phyloP scores from a whole-genome alignment of 2,113 vertebrate species.

The Muntiacus muntjak region DNA sequence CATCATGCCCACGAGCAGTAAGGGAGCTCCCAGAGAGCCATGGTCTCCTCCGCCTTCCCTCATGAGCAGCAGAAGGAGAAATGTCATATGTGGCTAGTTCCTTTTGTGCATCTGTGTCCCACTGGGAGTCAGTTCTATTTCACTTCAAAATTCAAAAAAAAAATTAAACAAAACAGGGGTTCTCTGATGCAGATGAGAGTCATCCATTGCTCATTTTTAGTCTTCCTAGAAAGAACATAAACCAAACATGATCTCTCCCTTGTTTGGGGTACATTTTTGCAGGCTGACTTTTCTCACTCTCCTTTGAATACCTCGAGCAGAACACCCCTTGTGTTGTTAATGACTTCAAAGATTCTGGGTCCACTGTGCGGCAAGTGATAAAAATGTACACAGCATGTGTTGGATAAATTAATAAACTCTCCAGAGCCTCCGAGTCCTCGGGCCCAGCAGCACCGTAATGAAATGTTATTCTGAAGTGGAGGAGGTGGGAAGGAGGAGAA shows the following conservation, averaged over 20 bases:
- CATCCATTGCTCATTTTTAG: constrained; percentile 47
- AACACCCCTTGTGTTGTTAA: constrained; percentile 75
- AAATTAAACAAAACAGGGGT: neutral
- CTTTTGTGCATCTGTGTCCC: neutral
- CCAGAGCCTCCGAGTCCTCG: constrained; percentile 73
- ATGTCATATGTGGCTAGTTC: neutral
- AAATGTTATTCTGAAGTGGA: constrained; percentile 76
- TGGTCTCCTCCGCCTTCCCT: neutral
- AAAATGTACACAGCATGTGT: constrained; percentile 80
- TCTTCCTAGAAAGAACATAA: constrained; percentile 50
- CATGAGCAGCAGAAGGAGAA: neutral
- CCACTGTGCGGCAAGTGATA: constrained; percentile 80
- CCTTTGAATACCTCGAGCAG: constrained; percentile 74
- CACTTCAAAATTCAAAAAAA: constrained; percentile 2
- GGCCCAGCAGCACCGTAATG: constrained; percentile 80
- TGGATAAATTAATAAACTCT: constrained; percentile 84
- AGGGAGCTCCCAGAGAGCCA: neutral
- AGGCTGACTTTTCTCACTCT: constrained; percentile 54
- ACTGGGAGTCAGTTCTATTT: neutral
- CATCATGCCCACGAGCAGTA: neutral
- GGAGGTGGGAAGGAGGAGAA: constrained; percentile 70
- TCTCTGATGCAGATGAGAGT: constrained; percentile 27
- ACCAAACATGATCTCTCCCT: constrained; percentile 59
- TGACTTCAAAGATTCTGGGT: constrained; percentile 81
- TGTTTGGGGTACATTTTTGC: neutral